Percentiles rank a stretch among this genome's conserved stretches.
Evolutionary conservation across 2,797 vertebrate species (phyloP).

Genomic region (Tenualosa thibaudeaui): DNA sequence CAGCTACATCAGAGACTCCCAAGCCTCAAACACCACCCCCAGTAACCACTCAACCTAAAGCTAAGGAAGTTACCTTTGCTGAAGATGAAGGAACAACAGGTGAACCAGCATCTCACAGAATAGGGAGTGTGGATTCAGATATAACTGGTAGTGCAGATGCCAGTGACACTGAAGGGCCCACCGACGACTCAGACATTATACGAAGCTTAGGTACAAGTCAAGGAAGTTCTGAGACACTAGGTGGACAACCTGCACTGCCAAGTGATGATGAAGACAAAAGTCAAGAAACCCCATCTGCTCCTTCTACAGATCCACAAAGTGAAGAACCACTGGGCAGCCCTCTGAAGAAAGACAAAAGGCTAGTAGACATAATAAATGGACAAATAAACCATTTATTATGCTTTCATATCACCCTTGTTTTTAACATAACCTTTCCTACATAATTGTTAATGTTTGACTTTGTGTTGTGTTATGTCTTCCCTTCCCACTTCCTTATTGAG

Average conservation of each 20-base stretch:
- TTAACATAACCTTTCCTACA: neutral
- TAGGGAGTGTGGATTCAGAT: slow-evolving; percentile 56
- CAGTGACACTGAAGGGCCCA: slow-evolving; percentile 66
- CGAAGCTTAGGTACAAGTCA: slow-evolving; percentile 54
- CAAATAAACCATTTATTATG: slow-evolving; percentile 78
- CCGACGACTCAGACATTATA: slow-evolving; percentile 61
- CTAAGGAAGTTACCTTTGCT: slow-evolving; percentile 48
- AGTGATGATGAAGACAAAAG: slow-evolving; percentile 54
- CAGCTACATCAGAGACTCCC: slow-evolving; percentile 55
- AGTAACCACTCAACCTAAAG: slow-evolving; percentile 61
- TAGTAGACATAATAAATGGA: slow-evolving; percentile 87
- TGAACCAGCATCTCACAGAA: slow-evolving; percentile 56
- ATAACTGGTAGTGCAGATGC: slow-evolving; percentile 67
- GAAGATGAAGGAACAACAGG: slow-evolving; percentile 42
- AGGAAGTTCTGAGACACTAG: slow-evolving; percentile 58
- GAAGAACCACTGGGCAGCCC: slow-evolving; percentile 60
- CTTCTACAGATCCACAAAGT: slow-evolving; percentile 49
- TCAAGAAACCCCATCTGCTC: slow-evolving; percentile 14
- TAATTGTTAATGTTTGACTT: neutral
- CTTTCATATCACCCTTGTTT: slow-evolving; percentile 34
- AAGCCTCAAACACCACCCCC: slow-evolving; percentile 57
- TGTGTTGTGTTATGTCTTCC: neutral
- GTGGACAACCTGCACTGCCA: slow-evolving; percentile 40
- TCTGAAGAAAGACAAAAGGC: slow-evolving; percentile 83
- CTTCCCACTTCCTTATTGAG: neutral